Conservation (phyloP, 2,797 vertebrate genomes). For the Lepilemur septentrionalis region DNA sequence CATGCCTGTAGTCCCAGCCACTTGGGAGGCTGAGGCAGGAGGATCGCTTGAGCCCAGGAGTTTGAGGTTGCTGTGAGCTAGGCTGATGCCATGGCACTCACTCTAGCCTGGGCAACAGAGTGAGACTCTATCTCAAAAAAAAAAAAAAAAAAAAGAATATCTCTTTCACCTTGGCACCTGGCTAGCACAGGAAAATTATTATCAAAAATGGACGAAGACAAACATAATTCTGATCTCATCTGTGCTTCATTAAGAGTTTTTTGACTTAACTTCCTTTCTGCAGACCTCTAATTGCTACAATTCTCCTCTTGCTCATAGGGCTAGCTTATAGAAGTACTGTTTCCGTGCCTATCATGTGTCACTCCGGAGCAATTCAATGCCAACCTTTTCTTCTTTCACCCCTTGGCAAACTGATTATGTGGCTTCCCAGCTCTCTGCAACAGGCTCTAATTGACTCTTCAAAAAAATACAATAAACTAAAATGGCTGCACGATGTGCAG, state of each 20-base stretch:
- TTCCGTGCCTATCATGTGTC: neutral
- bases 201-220: slow-evolving; percentile 21
- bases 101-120: too few relatives aligned
- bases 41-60: too few relatives aligned
- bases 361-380: neutral
- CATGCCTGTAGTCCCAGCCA: too few relatives aligned
- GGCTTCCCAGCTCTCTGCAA: neutral
- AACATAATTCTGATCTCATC: neutral
- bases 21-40: too few relatives aligned
- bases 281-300: neutral
- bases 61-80: too few relatives aligned
- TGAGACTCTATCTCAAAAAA: too few relatives aligned
- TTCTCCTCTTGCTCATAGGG: neutral
- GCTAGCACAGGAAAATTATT: slow-evolving; percentile 2
- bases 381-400: neutral
- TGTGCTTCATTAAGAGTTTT: neutral
- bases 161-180: neutral
- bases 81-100: too few relatives aligned
- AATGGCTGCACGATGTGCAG: neutral
- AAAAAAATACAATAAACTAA: slow-evolving; percentile 34
- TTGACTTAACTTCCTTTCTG: neutral
- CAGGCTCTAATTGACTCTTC: slow-evolving; percentile 1
- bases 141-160: too few relatives aligned
- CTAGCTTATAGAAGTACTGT: neutral
- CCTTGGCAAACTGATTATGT: neutral